Evolutionary conservation across 2,113 vertebrate genomes (phyloP), one percentile per base, ranked within the genome.

Genomic region (Lamprotornis superbus): DNA sequence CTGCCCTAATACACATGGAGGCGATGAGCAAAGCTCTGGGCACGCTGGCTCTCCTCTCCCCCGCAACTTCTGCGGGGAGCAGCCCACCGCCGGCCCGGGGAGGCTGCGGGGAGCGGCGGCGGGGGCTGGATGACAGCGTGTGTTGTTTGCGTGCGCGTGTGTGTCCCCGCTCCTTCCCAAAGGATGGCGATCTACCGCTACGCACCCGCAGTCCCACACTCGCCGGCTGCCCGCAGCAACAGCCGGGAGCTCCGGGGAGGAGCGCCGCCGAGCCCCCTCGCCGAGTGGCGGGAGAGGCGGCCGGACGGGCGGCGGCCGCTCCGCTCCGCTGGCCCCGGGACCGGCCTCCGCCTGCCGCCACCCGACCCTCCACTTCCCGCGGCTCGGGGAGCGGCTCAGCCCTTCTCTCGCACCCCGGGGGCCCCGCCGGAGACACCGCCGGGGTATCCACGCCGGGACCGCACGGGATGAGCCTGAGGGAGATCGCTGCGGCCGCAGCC

Each of bases 141-240:
- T 10, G 46, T 17, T 19, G 16, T 4, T 6, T 4, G 21, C 3
- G n/a, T 11, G 25, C 3, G 18, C 13, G 15, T 10, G 15, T 3
- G 39, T 0, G 28, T 47, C 24, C 24, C 52, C 44, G 15, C 52
- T 67, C 10, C 28, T 52, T 39, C 39, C 60, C 77, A 20, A 46
- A n/a, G 35, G 33, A 20, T 4, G 46, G 33, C 30, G 23, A 75
- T 7, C 28, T 4, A 5, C 25, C 18, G 37, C 49, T 1, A 2
- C 7, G 20, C 44, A 14, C 9, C 28, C 10, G 50, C 70, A 10
- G 35, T 0, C 67, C 65, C 83, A 12, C 50, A 12, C 13, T 9
- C n/a, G 14, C n/a, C 52, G 2, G 28, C 10, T 14, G 25, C 12
- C 42, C 8, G 17, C 37, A 3, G 9, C 2, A n/a, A 6, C 27